Evolutionary conservation across 2,113 vertebrate genomes (phyloP), one percentile per base, ranked within the genome.

Genomic region (Dryoscopus gambensis): DNA sequence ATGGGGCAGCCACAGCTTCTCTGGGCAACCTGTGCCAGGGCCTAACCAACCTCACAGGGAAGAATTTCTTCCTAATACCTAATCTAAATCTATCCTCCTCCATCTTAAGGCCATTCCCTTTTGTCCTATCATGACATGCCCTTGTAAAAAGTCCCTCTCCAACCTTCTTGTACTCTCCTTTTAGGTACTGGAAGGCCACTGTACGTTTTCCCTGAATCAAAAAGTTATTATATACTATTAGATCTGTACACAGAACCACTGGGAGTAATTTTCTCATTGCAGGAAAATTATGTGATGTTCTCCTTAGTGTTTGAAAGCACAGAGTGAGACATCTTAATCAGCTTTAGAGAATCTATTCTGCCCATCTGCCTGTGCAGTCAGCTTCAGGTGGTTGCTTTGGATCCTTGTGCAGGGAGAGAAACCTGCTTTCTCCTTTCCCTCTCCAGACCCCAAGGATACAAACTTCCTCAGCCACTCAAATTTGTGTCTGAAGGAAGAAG

Each of bases 11-110:
- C 35, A 35, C 40, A 63, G 18, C 35, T 56, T 42, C 49, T 33
- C 31, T 90, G 56, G 40, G 0, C 15, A 83, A 0, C 5, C 35
- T 76, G 25, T 62, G 6, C 25, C 49, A 56, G 25, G 7, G 7
- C 4, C 35, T 56, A 12, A 1, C 5, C 25, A 69, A 3, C 4
- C 15, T 42, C 47, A 37, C 23, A 60, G 57, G 23, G 35, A 52
- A 35, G 2, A 24, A 37, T 49, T 63, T 42, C 5, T 49, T 84
- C 18, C 31, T 20, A 20, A 23, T 27, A 42, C 6, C 17, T 14
- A 37, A 49, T 56, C 8, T 76, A 77, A 63, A 69, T 27, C 31
- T 49, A 33, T 13, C 46, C 12, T 47, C 30, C 10, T 62, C 62
- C 12, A 28, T 10, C 8, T 55, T 42, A 31, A n/a, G 31, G 15